Conservation (phyloP, 2,797 vertebrate species). For the Rhadinocentrus ornatus region DNA sequence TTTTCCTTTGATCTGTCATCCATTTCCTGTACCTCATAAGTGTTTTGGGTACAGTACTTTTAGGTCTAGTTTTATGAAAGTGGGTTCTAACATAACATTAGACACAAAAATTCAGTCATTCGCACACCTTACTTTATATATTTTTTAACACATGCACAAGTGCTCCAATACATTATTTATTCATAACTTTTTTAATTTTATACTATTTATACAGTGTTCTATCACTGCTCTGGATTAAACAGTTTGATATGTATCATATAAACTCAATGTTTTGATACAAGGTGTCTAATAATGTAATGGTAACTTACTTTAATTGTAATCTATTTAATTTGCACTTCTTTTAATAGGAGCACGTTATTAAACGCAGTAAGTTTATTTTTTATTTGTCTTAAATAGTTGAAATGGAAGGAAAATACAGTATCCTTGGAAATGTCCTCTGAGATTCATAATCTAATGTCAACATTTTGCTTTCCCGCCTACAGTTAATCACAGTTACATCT, state of each 20-base stretch:
- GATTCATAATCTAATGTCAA: background rate
- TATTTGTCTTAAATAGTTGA: background rate
- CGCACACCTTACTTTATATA: background rate
- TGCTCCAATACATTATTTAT: background rate
- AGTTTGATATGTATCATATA: background rate
- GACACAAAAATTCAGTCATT: background rate
- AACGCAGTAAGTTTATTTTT: background rate
- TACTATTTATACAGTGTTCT: background rate
- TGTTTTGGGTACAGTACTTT: background rate
- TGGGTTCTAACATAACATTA: background rate
- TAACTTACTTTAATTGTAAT: background rate
- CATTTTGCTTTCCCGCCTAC: background rate
- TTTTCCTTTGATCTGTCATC: background rate
- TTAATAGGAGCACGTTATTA: background rate
- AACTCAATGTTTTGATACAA: background rate
- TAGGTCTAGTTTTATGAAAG: background rate
- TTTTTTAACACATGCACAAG: background rate
- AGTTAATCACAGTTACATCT: slow-evolving; percentile 2
- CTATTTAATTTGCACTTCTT: background rate
- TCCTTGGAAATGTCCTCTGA: slow-evolving; percentile 7
- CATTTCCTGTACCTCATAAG: background rate
- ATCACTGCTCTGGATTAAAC: background rate
- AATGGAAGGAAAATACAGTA: background rate
- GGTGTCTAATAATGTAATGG: background rate
- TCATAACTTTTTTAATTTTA: background rate